Evolutionary conservation across 2,888 invertebrate genomes (phyloP).

Genomic region (Noctuana brunneofusca): DNA sequence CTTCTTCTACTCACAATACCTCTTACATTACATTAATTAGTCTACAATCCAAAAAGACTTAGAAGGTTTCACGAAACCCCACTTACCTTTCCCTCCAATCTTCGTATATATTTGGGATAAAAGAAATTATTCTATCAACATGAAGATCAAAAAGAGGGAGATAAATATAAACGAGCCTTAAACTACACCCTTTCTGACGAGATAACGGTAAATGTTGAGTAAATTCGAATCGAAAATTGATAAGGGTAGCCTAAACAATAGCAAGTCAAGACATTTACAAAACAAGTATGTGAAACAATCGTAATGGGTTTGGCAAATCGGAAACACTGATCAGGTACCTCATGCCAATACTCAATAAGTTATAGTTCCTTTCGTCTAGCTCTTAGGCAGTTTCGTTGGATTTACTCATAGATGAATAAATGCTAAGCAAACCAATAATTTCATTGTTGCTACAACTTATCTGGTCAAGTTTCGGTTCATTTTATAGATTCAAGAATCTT

Average conservation of each 20-base stretch:
- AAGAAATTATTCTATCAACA: neutral
- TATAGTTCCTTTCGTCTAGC: too few relatives aligned
- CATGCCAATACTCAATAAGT: neutral
- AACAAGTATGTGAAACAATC: constrained; percentile 20
- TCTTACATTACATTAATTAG: too few relatives aligned
- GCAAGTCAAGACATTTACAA: constrained; percentile 14
- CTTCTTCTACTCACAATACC: too few relatives aligned
- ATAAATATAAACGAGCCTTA: neutral
- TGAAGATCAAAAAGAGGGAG: neutral
- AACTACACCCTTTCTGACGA: neutral
- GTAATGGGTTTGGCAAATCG: constrained; percentile 30
- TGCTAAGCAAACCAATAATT: too few relatives aligned
- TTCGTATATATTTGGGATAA: neutral
- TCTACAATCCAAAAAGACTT: too few relatives aligned
- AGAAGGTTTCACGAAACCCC: too few relatives aligned
- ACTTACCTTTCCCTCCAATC: too few relatives aligned
- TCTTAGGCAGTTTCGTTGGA: too few relatives aligned
- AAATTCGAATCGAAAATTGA: constrained; percentile 8
- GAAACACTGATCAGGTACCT: constrained; percentile 16
- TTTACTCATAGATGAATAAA: neutral
- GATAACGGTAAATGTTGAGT: neutral
- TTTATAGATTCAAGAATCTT: neutral
- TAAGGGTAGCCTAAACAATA: constrained; percentile 18
- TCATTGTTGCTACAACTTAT: too few relatives aligned
- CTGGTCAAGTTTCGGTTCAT: neutral